Percentiles rank a stretch among this genome's conserved stretches.
phyloP scores from a whole-genome alignment of 2,888 invertebrate species.

The Odontomyia ornata region DNA sequence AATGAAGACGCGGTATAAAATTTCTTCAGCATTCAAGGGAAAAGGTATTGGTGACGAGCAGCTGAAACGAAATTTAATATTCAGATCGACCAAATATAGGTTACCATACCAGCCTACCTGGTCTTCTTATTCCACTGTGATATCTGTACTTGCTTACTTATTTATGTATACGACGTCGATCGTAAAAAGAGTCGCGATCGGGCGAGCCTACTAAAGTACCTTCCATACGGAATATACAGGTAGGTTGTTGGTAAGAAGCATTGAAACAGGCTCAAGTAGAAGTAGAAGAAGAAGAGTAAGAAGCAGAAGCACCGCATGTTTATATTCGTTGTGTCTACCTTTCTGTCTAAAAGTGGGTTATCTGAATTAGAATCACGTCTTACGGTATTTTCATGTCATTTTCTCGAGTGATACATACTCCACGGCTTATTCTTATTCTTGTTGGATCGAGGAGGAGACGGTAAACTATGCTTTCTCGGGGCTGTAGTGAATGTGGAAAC shows the following conservation, averaged over 20 bases:
- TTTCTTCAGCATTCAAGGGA: constrained; percentile 7
- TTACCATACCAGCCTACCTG: constrained; percentile 34
- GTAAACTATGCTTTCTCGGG: constrained; percentile 1
- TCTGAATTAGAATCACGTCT: constrained; percentile 50
- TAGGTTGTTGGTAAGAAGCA: not conserved
- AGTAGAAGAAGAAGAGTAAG: not conserved
- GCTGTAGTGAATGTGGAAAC: not conserved
- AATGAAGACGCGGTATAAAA: not conserved
- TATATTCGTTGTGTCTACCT: constrained; percentile 17
- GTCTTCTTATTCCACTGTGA: not conserved
- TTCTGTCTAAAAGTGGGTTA: constrained; percentile 44
- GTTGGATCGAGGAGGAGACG: not conserved
- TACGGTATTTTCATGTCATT: constrained; percentile 48
- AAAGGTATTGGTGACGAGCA: constrained; percentile 7
- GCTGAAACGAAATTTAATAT: constrained; percentile 34
- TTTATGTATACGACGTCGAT: not conserved
- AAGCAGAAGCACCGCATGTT: constrained; percentile 21
- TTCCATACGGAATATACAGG: not conserved
- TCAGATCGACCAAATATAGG: constrained; percentile 26
- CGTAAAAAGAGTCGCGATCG: not conserved
- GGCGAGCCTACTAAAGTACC: constrained; percentile 20
- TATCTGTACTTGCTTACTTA: not conserved
- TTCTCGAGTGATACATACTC: constrained; percentile 31
- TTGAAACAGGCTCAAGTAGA: not conserved
- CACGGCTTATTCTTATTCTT: constrained; percentile 33